Evolutionary conservation across 2,113 vertebrate genomes (phyloP), one percentile per base, ranked within the genome.

Genomic region (Scomber colias): DNA sequence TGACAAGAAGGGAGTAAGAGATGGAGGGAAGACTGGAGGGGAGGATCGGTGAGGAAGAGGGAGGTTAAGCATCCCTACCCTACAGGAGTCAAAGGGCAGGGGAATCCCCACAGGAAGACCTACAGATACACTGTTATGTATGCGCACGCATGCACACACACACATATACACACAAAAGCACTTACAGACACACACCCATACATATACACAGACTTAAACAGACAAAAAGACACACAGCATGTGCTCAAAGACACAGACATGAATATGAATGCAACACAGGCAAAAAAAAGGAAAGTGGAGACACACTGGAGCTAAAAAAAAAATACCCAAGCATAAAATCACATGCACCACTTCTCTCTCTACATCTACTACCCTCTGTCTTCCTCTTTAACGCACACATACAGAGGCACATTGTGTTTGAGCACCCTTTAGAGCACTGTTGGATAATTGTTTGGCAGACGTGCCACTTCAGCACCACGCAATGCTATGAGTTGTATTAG

Each of bases 391-490:
- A 62, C 73, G 66, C 59, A 71, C 60, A 74, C 75, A 53, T 11
- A 77, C 60, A 84, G 59, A 79, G 67, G 64, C 67, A 82, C 65
- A 75, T 75, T 87, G 88, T 87, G 71, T 79, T 90, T 63, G 80
- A 79, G 85, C 86, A 79, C 83, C 69, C 78, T 82, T 87, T 75
- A 72, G 77, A 84, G 79, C 77, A 72, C 71, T 84, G 85, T 87
- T 82, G 84, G 90, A 87, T 90, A 90, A 93, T 91, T 92, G 82
- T 92, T 93, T 89, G 83, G 90, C 90, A 90, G 82, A 82, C 77
- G 49, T 67, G 53, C 85, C 86, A 90, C 89, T 93, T 92, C 81
- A 91, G 89, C 79, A 90, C 75, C 13, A 19, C 79, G 78, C 85
- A 86, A 87, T 87, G 84, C 82, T 86, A 86, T 3, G 60, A 81